phyloP scores from a whole-genome alignment of 2,113 vertebrate genomes.

The Malurus alboscapulatus region DNA sequence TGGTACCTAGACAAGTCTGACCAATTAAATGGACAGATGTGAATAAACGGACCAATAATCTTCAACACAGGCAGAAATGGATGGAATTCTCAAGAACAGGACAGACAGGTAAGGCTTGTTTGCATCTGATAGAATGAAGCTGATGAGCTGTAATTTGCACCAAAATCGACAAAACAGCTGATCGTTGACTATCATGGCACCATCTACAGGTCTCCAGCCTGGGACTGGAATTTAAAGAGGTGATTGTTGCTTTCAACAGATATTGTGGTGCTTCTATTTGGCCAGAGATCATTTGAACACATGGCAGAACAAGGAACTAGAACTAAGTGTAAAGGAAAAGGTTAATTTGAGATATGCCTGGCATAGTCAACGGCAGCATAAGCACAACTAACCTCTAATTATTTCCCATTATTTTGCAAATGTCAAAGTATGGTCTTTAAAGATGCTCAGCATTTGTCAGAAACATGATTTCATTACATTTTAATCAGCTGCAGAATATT shows the following conservation, averaged over 20 bases:
- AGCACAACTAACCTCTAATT: background rate
- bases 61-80: background rate
- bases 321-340: background rate
- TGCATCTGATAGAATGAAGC: background rate
- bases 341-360: background rate
- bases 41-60: background rate
- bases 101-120: background rate
- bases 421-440: background rate
- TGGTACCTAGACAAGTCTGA: background rate
- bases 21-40: background rate
- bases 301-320: fast-evolving
- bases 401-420: background rate
- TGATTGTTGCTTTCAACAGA: fast-evolving
- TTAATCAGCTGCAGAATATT: background rate
- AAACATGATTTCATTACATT: background rate
- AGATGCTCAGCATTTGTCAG: background rate
- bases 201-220: background rate
- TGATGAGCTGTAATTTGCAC: background rate
- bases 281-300: background rate
- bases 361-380: background rate
- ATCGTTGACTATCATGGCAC: background rate
- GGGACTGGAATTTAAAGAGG: background rate
- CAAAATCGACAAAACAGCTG: background rate
- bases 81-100: background rate
- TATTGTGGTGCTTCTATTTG: background rate